Evolutionary conservation across 2,797 vertebrate genomes (phyloP).

Genomic region (Phoxinus dragarum): DNA sequence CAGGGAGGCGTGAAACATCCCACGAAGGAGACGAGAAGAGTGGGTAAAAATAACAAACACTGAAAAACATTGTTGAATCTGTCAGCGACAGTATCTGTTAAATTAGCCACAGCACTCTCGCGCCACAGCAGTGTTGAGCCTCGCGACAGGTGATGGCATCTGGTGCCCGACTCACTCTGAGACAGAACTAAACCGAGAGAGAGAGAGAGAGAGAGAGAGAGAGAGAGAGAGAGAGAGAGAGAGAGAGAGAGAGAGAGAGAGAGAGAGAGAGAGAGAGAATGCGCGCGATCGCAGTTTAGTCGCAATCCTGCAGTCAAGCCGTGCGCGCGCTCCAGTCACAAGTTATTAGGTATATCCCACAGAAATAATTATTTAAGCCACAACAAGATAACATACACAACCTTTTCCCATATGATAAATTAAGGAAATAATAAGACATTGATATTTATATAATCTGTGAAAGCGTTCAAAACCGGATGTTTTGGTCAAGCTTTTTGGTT

Average conservation of each 20-base stretch:
- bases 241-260: not conserved
- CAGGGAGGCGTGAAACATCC: not conserved
- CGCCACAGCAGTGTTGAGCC: not conserved
- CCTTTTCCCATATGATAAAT: not conserved
- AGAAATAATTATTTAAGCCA: not conserved
- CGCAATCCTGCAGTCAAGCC: slow-evolving; percentile 3
- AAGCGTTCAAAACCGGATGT: not conserved
- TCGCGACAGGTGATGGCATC: slow-evolving; percentile 46
- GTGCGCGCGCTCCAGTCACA: not conserved
- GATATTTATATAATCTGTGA: not conserved
- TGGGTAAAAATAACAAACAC: not conserved
- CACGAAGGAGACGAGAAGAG: not conserved
- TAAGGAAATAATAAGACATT: not conserved
- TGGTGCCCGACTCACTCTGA: slow-evolving; percentile 24
- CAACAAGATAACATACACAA: not conserved
- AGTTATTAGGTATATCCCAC: not conserved
- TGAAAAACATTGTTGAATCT: not conserved
- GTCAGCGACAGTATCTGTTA: not conserved
- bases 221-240: slow-evolving; percentile 22
- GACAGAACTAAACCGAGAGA: not conserved
- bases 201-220: not conserved
- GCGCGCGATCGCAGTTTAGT: not conserved
- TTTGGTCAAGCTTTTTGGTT: not conserved
- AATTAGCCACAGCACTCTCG: not conserved
- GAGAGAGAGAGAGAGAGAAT: not conserved